phyloP scores from a whole-genome alignment of 2,888 invertebrate species.

The Oscheius myriophilus region DNA sequence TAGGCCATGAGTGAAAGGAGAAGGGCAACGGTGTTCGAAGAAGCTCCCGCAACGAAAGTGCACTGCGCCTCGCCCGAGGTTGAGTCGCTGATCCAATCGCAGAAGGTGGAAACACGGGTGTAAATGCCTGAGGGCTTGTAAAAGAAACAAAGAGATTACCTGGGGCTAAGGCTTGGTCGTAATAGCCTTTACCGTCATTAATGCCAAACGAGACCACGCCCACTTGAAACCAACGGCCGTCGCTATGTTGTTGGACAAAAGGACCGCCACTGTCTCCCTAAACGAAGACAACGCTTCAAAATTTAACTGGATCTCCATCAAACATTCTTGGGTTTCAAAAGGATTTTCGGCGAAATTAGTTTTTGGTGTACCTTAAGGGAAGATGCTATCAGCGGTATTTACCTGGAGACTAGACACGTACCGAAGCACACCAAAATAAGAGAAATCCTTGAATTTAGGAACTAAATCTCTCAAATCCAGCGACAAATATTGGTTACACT shows the following conservation, averaged over 20 bases:
- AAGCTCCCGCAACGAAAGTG: not conserved
- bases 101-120: constrained; percentile 17
- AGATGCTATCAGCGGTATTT: too few species aligned
- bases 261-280: constrained; percentile 28
- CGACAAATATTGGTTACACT: too few species aligned
- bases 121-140: constrained; percentile 9
- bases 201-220: constrained; percentile 25
- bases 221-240: constrained; percentile 20
- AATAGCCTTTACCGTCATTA: constrained; percentile 19
- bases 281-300: too few species aligned
- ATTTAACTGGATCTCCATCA: too few species aligned
- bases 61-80: constrained; percentile 11
- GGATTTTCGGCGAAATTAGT: too few species aligned
- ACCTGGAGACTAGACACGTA: too few species aligned
- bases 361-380: too few species aligned
- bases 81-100: constrained; percentile 7
- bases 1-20: not conserved
- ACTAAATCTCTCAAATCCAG: too few species aligned
- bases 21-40: too few species aligned
- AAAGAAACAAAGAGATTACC: not conserved
- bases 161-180: constrained; percentile 23
- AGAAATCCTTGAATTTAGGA: too few species aligned
- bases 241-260: constrained; percentile 2
- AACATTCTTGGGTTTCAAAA: too few species aligned
- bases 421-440: too few species aligned